Conservation (phyloP, 2,797 vertebrate genomes). For the Dendrocincla fuliginosa region DNA sequence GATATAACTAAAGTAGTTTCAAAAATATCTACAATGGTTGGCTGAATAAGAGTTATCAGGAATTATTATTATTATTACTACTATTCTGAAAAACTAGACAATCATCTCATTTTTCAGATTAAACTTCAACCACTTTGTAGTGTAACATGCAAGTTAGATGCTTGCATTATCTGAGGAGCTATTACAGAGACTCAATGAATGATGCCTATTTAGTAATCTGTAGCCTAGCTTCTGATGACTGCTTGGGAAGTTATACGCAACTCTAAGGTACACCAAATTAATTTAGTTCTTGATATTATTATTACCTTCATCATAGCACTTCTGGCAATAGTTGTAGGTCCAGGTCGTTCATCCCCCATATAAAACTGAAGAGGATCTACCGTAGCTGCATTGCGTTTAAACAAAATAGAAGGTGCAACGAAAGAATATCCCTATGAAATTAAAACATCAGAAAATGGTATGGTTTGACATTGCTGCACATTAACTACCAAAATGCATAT, state of each 20-base stretch:
- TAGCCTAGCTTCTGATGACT: background rate
- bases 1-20: background rate
- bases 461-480: background rate
- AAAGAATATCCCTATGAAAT: slow-evolving; percentile 93
- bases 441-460: slow-evolving; percentile 11
- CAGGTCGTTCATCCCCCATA: slow-evolving; percentile 87
- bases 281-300: background rate
- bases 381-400: slow-evolving; percentile 96
- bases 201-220: background rate
- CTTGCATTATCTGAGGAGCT: background rate
- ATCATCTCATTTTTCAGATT: background rate
- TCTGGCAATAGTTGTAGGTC: slow-evolving; percentile 89
- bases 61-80: background rate
- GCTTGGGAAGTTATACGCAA: background rate
- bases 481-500: background rate
- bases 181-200: background rate
- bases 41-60: background rate
- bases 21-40: background rate
- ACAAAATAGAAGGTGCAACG: slow-evolving; percentile 97
- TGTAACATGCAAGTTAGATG: background rate
- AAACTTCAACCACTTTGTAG: background rate
- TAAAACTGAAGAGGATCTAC: slow-evolving; percentile 90
- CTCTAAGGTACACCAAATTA: background rate
- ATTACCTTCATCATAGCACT: slow-evolving; percentile 98
- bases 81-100: background rate